Percentiles rank a stretch among this genome's conserved stretches.
These are phyloP conservation scores for Carassius auratus DNA, from an alignment of 2,113 vertebrate genomes.

Conservation along the genomic window DNA sequence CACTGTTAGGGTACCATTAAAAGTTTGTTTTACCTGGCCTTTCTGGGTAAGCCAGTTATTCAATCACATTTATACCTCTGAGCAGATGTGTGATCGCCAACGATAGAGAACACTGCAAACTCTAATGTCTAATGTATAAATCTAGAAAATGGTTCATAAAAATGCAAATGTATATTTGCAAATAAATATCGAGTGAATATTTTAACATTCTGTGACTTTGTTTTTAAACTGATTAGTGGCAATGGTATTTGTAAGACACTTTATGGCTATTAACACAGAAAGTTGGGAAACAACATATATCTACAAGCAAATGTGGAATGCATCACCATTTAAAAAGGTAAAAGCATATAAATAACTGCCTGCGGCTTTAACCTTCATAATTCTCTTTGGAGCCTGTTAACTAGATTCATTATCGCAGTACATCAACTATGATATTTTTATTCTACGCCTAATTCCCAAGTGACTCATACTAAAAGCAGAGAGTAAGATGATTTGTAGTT, in stretches of 20 bases:
- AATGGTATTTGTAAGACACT: conserved; percentile 43
- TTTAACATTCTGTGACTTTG: conserved; percentile 27
- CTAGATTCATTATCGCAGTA: conserved; percentile 12
- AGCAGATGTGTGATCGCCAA: conserved; percentile 56
- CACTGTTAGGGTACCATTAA: conserved; percentile 46
- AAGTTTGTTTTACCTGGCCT: conserved; percentile 52
- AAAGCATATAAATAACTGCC: conserved; percentile 3
- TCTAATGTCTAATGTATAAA: conserved; percentile 47
- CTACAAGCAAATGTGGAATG: neutral
- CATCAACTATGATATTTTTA: conserved; percentile 23
- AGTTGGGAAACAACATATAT: neutral
- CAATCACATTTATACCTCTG: conserved; percentile 50
- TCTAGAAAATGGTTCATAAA: conserved; percentile 57
- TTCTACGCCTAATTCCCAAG: neutral
- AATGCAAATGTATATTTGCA: conserved; percentile 55
- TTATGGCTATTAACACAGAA: neutral
- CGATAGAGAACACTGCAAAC: conserved; percentile 38
- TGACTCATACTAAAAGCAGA: conserved; percentile 11
- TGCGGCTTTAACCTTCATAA: conserved; percentile 4
- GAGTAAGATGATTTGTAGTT: conserved; percentile 15
- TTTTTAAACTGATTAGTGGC: conserved; percentile 43
- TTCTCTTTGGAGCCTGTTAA: conserved; percentile 10
- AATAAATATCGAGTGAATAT: conserved; percentile 53
- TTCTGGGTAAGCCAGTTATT: conserved; percentile 35
- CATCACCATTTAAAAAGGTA: conserved; percentile 5